Evolutionary conservation across 2,888 invertebrate genomes (phyloP).

Genomic region (Mesochorus sp.): DNA sequence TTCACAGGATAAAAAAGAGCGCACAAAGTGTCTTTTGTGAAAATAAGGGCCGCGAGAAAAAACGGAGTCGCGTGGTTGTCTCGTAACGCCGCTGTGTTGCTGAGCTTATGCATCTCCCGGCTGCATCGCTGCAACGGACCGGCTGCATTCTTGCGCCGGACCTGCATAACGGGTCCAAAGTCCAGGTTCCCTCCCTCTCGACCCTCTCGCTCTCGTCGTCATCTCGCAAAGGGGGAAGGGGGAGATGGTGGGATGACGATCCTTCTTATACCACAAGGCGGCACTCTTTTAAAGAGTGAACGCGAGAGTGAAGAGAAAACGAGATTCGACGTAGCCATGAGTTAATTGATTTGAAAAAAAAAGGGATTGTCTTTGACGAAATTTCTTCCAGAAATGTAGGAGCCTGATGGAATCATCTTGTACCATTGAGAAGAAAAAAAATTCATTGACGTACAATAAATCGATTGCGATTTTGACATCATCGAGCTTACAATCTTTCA

Average conservation of each 20-base stretch:
- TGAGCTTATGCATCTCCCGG: slow-evolving; percentile 24
- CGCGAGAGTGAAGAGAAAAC: slow-evolving; percentile 3
- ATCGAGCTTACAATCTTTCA: no score
- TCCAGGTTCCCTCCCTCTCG: slow-evolving; percentile 46
- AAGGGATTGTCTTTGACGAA: background rate
- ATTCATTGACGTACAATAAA: no score
- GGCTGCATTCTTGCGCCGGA: slow-evolving; percentile 73
- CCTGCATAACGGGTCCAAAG: slow-evolving; percentile 74
- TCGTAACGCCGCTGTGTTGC: slow-evolving; percentile 24
- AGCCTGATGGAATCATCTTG: background rate
- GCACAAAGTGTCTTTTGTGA: background rate
- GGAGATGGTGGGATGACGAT: background rate
- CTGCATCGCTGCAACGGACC: slow-evolving; percentile 59
- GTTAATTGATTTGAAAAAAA: background rate
- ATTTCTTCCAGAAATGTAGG: background rate
- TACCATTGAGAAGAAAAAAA: background rate
- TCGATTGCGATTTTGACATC: no score
- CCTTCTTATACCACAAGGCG: background rate
- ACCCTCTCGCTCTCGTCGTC: slow-evolving; percentile 24
- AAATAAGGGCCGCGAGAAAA: slow-evolving; percentile 22
- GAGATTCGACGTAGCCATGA: background rate
- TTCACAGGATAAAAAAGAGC: no score
- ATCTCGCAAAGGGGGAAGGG: background rate
- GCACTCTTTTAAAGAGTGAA: slow-evolving; percentile 1
- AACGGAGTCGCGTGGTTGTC: slow-evolving; percentile 40